Evolutionary conservation across 2,797 vertebrate genomes (phyloP).

Genomic region (Oreochromis mossambicus): DNA sequence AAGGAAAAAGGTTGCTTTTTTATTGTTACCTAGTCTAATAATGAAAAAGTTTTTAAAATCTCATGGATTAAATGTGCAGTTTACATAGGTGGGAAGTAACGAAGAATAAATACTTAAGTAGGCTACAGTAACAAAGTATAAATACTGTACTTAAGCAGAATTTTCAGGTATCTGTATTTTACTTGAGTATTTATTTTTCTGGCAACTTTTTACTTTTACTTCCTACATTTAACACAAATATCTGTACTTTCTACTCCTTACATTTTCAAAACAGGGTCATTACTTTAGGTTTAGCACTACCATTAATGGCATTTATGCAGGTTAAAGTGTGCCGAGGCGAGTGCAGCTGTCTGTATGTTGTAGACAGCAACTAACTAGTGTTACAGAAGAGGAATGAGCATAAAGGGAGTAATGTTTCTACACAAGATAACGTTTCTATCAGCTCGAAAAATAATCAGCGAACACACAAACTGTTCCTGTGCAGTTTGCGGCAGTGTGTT

Average conservation of each 20-base stretch:
- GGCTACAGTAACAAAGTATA: not conserved
- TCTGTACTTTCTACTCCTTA: not conserved
- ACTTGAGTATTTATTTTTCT: not conserved
- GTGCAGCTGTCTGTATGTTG: not conserved
- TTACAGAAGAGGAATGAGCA: not conserved
- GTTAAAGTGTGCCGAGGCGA: not conserved
- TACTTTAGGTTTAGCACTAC: not conserved
- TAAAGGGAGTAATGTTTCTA: not conserved
- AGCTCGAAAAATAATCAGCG: not conserved
- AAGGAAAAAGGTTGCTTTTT: not conserved
- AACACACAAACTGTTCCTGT: not conserved
- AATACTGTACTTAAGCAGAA: not conserved
- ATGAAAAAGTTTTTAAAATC: not conserved
- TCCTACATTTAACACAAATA: not conserved
- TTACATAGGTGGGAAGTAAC: not conserved
- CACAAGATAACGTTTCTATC: not conserved
- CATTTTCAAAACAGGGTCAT: not conserved
- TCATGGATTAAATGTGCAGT: not conserved
- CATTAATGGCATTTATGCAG: not conserved
- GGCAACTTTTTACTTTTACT: not conserved
- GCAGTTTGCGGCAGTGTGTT: not conserved
- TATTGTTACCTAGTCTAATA: not conserved
- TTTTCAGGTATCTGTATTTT: not conserved
- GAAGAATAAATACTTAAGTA: not conserved
- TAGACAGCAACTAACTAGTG: not conserved